Conservation (phyloP, 1,140 invertebrate genomes). For the Ceratosolen solmsi region DNA sequence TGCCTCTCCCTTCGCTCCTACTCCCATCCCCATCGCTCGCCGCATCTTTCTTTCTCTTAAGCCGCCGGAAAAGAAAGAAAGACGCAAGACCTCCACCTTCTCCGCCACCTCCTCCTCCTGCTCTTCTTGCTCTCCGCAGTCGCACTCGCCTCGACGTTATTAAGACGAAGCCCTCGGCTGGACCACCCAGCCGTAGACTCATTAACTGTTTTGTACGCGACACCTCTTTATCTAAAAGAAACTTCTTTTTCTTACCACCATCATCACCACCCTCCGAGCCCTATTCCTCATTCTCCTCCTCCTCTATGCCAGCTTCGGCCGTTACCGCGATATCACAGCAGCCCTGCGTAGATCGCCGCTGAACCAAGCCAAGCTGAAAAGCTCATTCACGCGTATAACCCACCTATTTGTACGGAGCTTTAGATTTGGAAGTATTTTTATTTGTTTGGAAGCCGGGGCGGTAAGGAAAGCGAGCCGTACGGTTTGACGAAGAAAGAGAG, state of each 20-base stretch:
- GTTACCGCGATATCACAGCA: too few species aligned
- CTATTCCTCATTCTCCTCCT: not conserved
- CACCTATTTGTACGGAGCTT: conserved; percentile 58
- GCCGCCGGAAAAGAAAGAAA: conserved; percentile 48
- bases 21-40: not conserved
- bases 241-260: conserved; percentile 48
- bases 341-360: too few species aligned
- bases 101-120: conserved; percentile 33
- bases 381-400: not conserved
- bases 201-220: conserved; percentile 71
- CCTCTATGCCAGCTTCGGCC: too few species aligned
- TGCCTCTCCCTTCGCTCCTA: not conserved
- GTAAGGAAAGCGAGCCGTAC: not conserved
- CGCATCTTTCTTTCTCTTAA: not conserved
- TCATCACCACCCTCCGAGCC: not conserved
- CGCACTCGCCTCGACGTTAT: conserved; percentile 68
- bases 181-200: conserved; percentile 72
- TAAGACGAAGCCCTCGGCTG: conserved; percentile 68
- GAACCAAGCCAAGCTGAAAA: not conserved
- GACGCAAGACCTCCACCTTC: conserved; percentile 38
- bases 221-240: conserved; percentile 69
- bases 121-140: conserved; percentile 58
- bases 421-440: conserved; percentile 51
- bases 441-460: not conserved
- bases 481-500: not conserved